Evolutionary conservation across 2,797 vertebrate genomes (phyloP).

Genomic region (Zalophus californianus): DNA sequence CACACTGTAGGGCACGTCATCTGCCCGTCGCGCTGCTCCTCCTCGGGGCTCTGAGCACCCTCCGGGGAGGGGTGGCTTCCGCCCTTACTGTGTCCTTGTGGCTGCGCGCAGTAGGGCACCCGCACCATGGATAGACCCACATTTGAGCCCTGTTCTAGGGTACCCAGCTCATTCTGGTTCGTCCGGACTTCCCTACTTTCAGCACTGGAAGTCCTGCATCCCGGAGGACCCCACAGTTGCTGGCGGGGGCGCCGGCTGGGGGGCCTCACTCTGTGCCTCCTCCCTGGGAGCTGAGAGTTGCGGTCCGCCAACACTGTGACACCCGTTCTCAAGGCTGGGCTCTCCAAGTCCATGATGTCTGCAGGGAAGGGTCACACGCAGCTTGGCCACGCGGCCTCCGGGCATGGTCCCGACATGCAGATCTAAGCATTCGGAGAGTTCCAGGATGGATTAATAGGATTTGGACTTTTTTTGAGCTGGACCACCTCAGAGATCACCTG

Average conservation of each 20-base stretch:
- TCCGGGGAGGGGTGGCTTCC: neutral
- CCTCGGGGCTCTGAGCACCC: neutral
- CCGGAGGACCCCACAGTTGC: neutral
- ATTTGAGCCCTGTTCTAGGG: neutral
- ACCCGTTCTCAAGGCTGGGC: neutral
- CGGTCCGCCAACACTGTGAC: neutral
- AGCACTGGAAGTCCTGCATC: neutral
- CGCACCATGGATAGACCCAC: neutral
- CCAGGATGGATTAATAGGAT: neutral
- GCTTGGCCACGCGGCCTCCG: neutral
- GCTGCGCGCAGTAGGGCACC: neutral
- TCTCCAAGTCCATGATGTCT: neutral
- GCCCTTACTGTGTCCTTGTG: neutral
- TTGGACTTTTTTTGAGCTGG: neutral
- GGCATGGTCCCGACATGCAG: neutral
- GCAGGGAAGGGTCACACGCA: neutral
- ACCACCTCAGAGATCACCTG: neutral
- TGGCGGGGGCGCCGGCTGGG: neutral
- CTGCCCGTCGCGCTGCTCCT: neutral
- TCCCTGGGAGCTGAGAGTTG: neutral
- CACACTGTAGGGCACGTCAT: neutral
- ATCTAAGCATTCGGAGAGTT: neutral
- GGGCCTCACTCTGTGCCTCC: neutral
- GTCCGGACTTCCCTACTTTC: neutral
- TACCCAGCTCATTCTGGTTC: neutral